Conservation (phyloP, 2,888 invertebrate genomes). For the Copidosoma aretas region DNA sequence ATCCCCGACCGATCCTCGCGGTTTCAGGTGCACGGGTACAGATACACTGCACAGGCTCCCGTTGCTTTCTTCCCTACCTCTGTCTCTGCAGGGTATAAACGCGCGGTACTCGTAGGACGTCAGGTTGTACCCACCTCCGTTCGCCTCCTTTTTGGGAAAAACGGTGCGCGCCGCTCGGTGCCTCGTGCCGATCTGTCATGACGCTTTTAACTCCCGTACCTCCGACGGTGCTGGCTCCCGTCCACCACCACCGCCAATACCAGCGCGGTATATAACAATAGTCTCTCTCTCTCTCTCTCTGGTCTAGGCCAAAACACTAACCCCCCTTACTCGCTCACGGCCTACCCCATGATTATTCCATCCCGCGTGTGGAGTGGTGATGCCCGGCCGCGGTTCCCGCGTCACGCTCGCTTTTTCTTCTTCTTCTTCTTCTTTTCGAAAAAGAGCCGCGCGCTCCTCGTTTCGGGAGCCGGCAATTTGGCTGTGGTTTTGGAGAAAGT, state of each 20-base stretch:
- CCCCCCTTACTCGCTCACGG: neutral
- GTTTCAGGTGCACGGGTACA: neutral
- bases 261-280: too few relatives aligned
- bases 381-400: conserved; percentile 14
- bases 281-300: conserved; percentile 6
- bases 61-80: too few relatives aligned
- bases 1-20: neutral
- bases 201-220: conserved; percentile 36
- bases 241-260: too few relatives aligned
- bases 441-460: conserved; percentile 16
- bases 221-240: too few relatives aligned
- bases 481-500: neutral
- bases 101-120: too few relatives aligned
- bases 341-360: conserved; percentile 1
- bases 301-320: conserved; percentile 15
- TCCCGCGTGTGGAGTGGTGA: neutral
- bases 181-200: conserved; percentile 51
- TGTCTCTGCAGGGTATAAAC: too few relatives aligned
- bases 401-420: conserved; percentile 18
- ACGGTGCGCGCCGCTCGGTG: conserved; percentile 35
- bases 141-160: too few relatives aligned
- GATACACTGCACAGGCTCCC: too few relatives aligned
- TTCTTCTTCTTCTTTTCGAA: conserved; percentile 12
- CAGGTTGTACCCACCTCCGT: too few relatives aligned
- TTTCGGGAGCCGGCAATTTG: conserved; percentile 13